A percentile compares a stretch with the other conserved stretches of the same genome.
Evolutionary conservation across 2,797 vertebrate species (phyloP).

Genomic region (Erpetoichthys calabaricus): DNA sequence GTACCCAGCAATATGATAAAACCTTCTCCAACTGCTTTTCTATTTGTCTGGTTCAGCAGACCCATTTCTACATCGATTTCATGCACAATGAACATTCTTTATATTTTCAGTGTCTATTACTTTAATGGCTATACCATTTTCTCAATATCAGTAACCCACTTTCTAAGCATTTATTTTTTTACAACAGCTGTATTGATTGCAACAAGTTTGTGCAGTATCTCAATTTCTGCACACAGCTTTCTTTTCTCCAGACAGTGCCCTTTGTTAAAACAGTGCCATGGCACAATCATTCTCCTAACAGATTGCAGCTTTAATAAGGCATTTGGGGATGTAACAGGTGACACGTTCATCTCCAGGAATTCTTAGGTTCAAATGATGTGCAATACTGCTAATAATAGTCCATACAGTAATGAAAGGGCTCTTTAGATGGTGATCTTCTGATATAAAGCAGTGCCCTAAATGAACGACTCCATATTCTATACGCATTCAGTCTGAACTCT

Average conservation of each 20-base stretch:
- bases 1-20: too few relatives aligned
- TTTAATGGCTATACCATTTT: slow-evolving; percentile 30
- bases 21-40: neutral
- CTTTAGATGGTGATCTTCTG: too few relatives aligned
- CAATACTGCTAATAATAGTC: neutral
- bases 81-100: slow-evolving; percentile 26
- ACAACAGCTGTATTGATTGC: slow-evolving; percentile 14
- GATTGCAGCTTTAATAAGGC: slow-evolving; percentile 3
- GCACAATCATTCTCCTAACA: slow-evolving; percentile 4
- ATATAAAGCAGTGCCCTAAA: too few relatives aligned
- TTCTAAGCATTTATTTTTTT: slow-evolving; percentile 23
- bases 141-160: slow-evolving; percentile 30
- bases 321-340: slow-evolving; percentile 7
- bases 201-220: slow-evolving; percentile 8
- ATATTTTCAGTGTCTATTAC: slow-evolving; percentile 30
- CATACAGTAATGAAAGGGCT: too few relatives aligned
- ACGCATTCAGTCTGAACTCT: too few relatives aligned
- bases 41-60: slow-evolving; percentile 6
- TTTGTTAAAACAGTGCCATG: neutral
- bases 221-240: neutral
- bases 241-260: neutral
- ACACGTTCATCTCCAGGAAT: neutral
- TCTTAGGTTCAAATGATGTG: slow-evolving; percentile 1
- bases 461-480: too few relatives aligned
- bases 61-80: slow-evolving; percentile 37